Evolutionary conservation across 2,888 invertebrate genomes (phyloP).

Genomic region (Choristoneura rosaceana): DNA sequence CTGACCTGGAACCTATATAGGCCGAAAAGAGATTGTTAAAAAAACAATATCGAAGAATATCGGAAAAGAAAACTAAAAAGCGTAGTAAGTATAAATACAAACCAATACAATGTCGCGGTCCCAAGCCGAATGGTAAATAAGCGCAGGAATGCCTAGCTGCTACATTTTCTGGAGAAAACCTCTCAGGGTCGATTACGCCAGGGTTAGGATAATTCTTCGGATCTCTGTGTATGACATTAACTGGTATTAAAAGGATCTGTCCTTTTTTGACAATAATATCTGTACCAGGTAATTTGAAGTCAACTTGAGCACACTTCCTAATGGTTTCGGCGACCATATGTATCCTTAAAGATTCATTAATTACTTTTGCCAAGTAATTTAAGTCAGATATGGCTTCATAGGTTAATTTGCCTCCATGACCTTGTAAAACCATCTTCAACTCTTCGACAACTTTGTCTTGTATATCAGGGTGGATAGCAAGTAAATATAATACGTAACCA

Average conservation of each 20-base stretch:
- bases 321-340: constrained; percentile 6
- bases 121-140: constrained; percentile 43
- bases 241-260: constrained; percentile 24
- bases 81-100: constrained; percentile 7
- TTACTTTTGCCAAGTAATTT: constrained; percentile 23
- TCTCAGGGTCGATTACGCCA: constrained; percentile 43
- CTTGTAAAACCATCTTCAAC: neutral
- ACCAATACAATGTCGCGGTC: constrained; percentile 46
- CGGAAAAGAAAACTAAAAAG: too few relatives aligned
- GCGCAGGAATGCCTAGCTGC: constrained; percentile 32
- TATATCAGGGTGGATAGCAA: constrained; percentile 37
- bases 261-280: constrained; percentile 38
- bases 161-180: constrained; percentile 41
- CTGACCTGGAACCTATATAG: too few relatives aligned
- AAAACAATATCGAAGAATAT: too few relatives aligned
- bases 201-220: constrained; percentile 39
- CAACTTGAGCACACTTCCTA: constrained; percentile 1
- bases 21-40: too few relatives aligned
- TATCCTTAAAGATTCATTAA: constrained; percentile 25
- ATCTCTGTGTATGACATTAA: constrained; percentile 38
- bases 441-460: constrained; percentile 36
- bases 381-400: constrained; percentile 3
- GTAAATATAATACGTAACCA: constrained; percentile 1
- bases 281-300: constrained; percentile 40
- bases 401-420: neutral